Conservation (phyloP, 2,113 vertebrate species). For the Oncorhynchus mykiss region DNA sequence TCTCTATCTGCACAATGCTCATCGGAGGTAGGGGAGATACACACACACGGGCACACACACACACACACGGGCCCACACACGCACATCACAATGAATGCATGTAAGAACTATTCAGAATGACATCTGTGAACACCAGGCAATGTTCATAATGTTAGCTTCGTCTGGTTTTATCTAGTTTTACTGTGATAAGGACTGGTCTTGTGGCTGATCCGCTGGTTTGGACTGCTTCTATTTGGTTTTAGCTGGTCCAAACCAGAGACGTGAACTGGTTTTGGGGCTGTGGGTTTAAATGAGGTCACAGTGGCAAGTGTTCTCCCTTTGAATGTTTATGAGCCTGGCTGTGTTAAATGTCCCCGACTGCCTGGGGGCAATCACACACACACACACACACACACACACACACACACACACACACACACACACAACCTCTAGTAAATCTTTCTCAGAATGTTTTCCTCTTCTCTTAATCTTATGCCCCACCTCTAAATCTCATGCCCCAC, state of each 20-base stretch:
- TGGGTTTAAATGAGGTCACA: slow-evolving; percentile 37
- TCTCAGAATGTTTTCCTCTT: too few species aligned
- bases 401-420: not conserved
- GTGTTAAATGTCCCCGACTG: slow-evolving; percentile 61
- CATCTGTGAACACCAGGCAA: too few species aligned
- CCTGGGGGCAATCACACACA: slow-evolving; percentile 49
- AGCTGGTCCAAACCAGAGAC: slow-evolving; percentile 30
- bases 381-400: slow-evolving; percentile 8
- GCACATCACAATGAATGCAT: not conserved
- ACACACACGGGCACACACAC: not conserved
- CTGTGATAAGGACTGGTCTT: not conserved
- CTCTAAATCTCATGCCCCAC: not conserved
- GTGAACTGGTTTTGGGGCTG: slow-evolving; percentile 32
- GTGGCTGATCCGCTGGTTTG: not conserved
- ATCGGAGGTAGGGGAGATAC: slow-evolving; percentile 81
- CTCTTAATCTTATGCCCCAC: too few species aligned
- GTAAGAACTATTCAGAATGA: too few species aligned
- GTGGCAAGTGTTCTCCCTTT: slow-evolving; percentile 42
- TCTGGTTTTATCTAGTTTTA: not conserved
- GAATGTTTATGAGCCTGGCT: slow-evolving; percentile 43
- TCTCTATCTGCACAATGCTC: slow-evolving; percentile 97
- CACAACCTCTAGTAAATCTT: not conserved
- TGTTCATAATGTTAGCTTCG: not conserved
- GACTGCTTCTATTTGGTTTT: not conserved
- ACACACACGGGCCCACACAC: not conserved